phyloP scores from a whole-genome alignment of 2,797 vertebrate species.

The Rhinella marina region DNA sequence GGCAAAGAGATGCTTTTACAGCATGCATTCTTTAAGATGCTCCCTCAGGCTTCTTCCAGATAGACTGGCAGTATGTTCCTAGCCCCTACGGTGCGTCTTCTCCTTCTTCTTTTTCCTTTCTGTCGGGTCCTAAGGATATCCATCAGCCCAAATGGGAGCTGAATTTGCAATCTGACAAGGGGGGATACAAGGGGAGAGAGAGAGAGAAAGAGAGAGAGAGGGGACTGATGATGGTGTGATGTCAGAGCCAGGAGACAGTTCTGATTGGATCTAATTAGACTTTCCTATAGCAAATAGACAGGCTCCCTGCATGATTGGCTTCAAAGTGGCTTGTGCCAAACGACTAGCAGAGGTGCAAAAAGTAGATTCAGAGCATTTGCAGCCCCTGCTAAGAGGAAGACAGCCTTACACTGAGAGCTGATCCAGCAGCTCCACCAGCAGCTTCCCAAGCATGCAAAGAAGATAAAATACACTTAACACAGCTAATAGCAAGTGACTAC shows the following conservation, averaged over 20 bases:
- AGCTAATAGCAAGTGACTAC: slow-evolving; percentile 63
- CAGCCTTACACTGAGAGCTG: slow-evolving; percentile 66
- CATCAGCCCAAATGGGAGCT: slow-evolving; percentile 71
- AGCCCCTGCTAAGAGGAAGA: slow-evolving; percentile 66
- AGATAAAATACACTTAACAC: slow-evolving; percentile 50
- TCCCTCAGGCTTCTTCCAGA: slow-evolving; percentile 62
- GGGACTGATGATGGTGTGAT: slow-evolving; percentile 84
- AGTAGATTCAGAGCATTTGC: slow-evolving; percentile 67
- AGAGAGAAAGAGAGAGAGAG: no score
- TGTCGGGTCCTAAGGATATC: slow-evolving; percentile 67
- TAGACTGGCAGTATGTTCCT: slow-evolving; percentile 29
- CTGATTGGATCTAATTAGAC: slow-evolving; percentile 95
- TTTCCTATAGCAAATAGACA: slow-evolving; percentile 88
- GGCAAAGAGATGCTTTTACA: slow-evolving; percentile 45
- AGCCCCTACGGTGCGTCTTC: slow-evolving; percentile 47
- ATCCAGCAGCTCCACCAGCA: slow-evolving; percentile 62
- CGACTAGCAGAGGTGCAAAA: slow-evolving; percentile 81
- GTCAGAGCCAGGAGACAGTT: slow-evolving; percentile 85
- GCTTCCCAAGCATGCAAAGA: background rate
- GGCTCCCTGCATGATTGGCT: slow-evolving; percentile 84
- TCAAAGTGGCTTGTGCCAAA: slow-evolving; percentile 88
- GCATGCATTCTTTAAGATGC: slow-evolving; percentile 51
- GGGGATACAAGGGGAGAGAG: slow-evolving; percentile 58
- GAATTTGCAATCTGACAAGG: slow-evolving; percentile 75
- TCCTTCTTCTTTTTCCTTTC: slow-evolving; percentile 27